phyloP scores from a whole-genome alignment of 2,888 invertebrate species.

The Heteromyza rotundicornis region DNA sequence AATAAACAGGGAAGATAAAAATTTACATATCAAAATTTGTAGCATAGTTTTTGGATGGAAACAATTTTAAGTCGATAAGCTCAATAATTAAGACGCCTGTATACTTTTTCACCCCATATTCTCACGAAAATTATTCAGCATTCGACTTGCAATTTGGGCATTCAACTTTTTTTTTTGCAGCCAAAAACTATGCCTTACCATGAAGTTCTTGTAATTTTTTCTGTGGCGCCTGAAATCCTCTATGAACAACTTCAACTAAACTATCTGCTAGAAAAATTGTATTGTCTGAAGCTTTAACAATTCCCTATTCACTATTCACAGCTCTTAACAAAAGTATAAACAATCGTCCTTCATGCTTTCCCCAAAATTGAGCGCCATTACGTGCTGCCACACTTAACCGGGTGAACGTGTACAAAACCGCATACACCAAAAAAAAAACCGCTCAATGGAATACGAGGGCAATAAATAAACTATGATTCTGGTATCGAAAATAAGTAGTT shows the following conservation, averaged over 20 bases:
- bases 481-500: background rate
- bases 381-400: background rate
- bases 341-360: background rate
- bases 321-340: background rate
- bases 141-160: too few relatives aligned
- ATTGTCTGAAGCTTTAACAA: too few relatives aligned
- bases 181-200: too few relatives aligned
- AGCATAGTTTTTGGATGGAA: background rate
- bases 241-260: too few relatives aligned
- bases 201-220: too few relatives aligned
- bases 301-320: too few relatives aligned
- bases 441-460: background rate
- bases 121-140: too few relatives aligned
- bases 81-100: too few relatives aligned
- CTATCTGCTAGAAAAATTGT: too few relatives aligned
- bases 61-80: too few relatives aligned
- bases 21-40: background rate
- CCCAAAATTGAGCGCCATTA: background rate
- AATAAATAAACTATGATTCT: background rate
- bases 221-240: too few relatives aligned
- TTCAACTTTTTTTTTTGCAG: too few relatives aligned
- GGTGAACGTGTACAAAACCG: background rate
- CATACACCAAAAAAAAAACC: background rate
- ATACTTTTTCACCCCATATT: background rate
- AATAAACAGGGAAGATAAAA: background rate